These are phyloP conservation scores for Montipora cactus DNA, from an alignment of 64 coral and sea anemone genomes.

Conservation along the genomic window DNA sequence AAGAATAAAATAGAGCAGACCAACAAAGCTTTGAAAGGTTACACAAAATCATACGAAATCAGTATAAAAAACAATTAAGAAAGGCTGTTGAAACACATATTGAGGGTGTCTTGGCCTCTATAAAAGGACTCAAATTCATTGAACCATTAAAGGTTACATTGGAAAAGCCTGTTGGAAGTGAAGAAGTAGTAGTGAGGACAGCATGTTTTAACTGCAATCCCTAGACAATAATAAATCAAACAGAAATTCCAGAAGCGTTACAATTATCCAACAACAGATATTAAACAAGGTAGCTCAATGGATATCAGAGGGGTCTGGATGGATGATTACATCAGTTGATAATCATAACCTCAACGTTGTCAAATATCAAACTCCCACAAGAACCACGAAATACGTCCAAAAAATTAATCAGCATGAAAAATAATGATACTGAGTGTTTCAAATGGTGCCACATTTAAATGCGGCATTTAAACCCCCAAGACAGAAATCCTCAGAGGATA, in stretches of 20 bases:
- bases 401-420: no score
- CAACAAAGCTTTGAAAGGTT: not conserved
- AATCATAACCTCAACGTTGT: no score
- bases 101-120: not conserved
- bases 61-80: not conserved
- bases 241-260: not conserved
- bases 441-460: no score
- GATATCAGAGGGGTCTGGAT: no score
- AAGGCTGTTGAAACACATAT: no score
- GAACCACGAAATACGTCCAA: no score
- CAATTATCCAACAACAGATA: not conserved
- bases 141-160: not conserved
- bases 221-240: not conserved
- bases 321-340: no score
- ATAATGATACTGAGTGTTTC: no score
- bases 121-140: conserved; percentile 10
- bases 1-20: not conserved
- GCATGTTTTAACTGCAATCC: conserved; percentile 5
- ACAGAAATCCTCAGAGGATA: no score
- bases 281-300: no score
- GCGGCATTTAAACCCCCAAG: no score
- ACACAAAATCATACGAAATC: not conserved
- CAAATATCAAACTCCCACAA: no score
- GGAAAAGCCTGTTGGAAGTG: not conserved
- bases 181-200: not conserved